phyloP scores from a whole-genome alignment of 2,888 invertebrate genomes.

The Pachliopta kotzebuea region DNA sequence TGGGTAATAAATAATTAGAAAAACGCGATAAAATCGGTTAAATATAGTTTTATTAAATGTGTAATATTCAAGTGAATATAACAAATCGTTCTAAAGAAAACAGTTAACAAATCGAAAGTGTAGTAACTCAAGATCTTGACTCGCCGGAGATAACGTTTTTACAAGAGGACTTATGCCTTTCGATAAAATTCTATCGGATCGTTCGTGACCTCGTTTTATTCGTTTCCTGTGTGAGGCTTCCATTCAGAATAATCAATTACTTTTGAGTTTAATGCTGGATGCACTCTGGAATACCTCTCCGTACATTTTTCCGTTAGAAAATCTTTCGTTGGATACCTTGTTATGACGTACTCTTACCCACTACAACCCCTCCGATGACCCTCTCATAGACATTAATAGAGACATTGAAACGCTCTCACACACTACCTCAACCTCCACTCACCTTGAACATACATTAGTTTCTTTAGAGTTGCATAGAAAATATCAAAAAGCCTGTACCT shows the following conservation, averaged over 20 bases:
- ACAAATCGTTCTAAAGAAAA: no score
- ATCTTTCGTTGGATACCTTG: background rate
- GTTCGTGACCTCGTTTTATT: conserved; percentile 1
- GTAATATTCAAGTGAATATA: no score
- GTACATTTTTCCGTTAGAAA: background rate
- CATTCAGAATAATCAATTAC: background rate
- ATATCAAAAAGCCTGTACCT: no score
- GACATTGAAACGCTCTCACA: no score
- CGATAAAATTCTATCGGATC: background rate
- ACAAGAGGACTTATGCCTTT: background rate
- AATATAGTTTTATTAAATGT: no score
- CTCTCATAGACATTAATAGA: background rate
- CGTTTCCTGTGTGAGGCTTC: background rate
- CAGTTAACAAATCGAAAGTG: background rate
- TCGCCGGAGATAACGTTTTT: background rate
- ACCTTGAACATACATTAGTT: no score
- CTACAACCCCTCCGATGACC: background rate
- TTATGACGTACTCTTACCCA: background rate
- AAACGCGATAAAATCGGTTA: no score
- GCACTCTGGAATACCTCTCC: background rate
- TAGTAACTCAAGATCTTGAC: background rate
- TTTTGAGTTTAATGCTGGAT: background rate
- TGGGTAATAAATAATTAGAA: no score
- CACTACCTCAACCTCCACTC: no score
- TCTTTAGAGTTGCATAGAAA: no score